Conservation (phyloP, 2,797 vertebrate species). For the Apogon hyalosoma region DNA sequence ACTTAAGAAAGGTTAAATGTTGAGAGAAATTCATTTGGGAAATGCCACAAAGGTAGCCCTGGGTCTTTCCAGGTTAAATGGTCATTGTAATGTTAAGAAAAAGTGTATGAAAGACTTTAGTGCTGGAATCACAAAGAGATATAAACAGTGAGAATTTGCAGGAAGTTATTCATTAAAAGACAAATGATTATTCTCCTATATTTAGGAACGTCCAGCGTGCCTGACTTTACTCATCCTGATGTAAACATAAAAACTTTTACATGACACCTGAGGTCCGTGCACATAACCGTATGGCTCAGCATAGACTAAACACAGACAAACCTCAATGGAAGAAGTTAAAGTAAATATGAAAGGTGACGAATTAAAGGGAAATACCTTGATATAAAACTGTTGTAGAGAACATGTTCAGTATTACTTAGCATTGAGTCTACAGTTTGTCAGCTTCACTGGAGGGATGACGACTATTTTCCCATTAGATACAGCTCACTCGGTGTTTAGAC, state of each 20-base stretch:
- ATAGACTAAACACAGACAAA: constrained; percentile 60
- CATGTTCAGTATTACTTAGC: no score
- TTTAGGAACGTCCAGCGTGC: constrained; percentile 17
- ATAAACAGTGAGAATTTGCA: neutral
- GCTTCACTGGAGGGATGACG: no score
- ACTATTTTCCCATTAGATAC: no score
- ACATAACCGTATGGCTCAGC: constrained; percentile 19
- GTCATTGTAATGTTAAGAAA: neutral
- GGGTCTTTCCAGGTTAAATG: no score
- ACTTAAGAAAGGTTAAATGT: no score
- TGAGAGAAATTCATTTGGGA: no score
- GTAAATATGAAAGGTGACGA: constrained; percentile 25
- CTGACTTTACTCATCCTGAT: neutral
- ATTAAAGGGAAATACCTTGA: no score
- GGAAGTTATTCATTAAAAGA: neutral
- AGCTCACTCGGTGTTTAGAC: no score
- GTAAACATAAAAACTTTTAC: constrained; percentile 10
- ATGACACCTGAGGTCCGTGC: constrained; percentile 13
- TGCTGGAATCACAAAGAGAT: neutral
- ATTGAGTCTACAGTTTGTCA: no score
- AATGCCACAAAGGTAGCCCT: no score
- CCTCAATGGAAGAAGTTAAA: constrained; percentile 43
- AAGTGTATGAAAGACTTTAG: neutral
- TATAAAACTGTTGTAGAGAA: no score
- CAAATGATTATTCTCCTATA: neutral